Conservation (phyloP, 2,888 invertebrate genomes). For the Aphidius colemani region DNA sequence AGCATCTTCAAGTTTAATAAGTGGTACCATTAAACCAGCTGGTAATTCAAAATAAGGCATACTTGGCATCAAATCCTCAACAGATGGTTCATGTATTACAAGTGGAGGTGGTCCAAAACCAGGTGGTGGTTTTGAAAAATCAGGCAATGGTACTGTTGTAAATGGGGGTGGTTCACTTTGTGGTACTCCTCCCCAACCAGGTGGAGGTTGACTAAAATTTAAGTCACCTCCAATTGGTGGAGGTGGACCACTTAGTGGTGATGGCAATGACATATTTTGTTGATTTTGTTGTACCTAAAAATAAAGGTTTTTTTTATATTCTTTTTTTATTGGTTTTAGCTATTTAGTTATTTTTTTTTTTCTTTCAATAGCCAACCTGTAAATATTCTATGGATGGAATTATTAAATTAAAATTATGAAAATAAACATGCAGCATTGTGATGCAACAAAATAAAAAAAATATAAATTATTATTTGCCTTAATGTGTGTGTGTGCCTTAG, state of each 20-base stretch:
- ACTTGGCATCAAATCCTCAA: conserved; percentile 83
- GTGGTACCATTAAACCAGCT: conserved; percentile 96
- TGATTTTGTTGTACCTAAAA: conserved; percentile 37
- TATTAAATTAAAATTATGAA: too few relatives aligned
- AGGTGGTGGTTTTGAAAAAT: conserved; percentile 86
- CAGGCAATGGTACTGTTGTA: conserved; percentile 65
- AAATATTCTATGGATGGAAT: too few relatives aligned
- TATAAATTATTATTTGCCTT: too few relatives aligned
- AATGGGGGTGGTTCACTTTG: conserved; percentile 51
- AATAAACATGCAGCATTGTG: too few relatives aligned
- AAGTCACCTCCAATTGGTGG: conserved; percentile 64
- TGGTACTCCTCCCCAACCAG: conserved; percentile 63
- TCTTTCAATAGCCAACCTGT: too few relatives aligned
- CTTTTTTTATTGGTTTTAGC: too few relatives aligned
- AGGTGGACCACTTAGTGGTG: conserved; percentile 47
- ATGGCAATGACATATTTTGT: conserved; percentile 45
- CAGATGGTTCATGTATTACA: conserved; percentile 59
- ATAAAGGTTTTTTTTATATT: neutral
- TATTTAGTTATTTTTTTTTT: too few relatives aligned
- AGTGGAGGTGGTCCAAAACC: conserved; percentile 66
- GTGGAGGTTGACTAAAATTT: conserved; percentile 65
- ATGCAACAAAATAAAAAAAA: too few relatives aligned
- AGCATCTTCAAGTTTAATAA: conserved; percentile 90
- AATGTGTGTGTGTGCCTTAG: too few relatives aligned
- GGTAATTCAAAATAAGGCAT: conserved; percentile 97